These are phyloP conservation scores for Neoniphon sammara DNA, from an alignment of 2,797 vertebrate genomes.

Conservation along the genomic window DNA sequence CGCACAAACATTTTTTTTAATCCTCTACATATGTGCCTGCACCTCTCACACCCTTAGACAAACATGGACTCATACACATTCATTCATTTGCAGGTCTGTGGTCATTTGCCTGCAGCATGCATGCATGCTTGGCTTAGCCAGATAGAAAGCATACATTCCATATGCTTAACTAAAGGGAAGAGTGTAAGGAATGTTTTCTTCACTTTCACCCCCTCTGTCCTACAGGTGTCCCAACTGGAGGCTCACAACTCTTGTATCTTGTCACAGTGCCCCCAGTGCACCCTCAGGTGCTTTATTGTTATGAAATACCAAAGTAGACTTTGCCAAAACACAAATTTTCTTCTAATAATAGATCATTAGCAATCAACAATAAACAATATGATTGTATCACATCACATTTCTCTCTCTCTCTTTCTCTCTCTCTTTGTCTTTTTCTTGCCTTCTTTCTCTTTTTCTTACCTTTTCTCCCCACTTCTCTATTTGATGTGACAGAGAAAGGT, in stretches of 20 bases:
- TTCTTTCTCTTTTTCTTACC: background rate
- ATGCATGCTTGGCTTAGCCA: background rate
- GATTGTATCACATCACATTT: no score
- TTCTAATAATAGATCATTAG: no score
- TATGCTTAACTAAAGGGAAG: conserved; percentile 61
- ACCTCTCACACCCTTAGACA: background rate
- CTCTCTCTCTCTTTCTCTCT: background rate
- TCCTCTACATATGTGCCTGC: background rate
- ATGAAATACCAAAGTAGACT: no score
- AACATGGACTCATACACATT: background rate
- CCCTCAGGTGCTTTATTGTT: background rate
- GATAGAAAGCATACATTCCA: conserved; percentile 37
- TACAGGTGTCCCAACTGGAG: conserved; percentile 60
- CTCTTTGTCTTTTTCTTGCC: background rate
- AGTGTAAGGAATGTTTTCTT: conserved; percentile 52
- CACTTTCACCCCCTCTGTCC: conserved; percentile 69
- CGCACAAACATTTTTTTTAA: no score
- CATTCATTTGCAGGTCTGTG: no score
- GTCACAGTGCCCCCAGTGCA: conserved; percentile 15
- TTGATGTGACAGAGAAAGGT: conserved; percentile 69
- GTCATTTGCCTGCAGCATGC: background rate
- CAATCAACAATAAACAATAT: no score
- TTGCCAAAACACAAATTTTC: no score
- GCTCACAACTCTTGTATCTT: conserved; percentile 46
- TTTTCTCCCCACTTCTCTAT: conserved; percentile 9